Conservation (phyloP, 2,797 vertebrate species). For the Crax fasciolata region DNA sequence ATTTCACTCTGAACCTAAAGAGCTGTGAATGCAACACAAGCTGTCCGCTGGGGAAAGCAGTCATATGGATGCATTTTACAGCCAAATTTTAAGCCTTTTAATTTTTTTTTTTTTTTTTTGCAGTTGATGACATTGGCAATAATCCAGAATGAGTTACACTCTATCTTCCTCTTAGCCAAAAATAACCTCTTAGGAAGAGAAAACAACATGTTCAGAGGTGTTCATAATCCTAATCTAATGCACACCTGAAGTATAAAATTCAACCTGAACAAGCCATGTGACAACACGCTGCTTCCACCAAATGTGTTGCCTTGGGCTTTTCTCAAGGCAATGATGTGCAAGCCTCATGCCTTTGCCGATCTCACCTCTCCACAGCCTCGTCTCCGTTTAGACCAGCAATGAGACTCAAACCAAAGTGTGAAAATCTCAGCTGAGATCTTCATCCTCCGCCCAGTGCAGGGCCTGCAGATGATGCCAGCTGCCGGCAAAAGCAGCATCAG, state of each 20-base stretch:
- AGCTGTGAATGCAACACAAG: neutral
- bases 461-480: slow-evolving; percentile 58
- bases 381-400: neutral
- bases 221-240: neutral
- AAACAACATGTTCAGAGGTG: neutral
- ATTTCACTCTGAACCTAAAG: neutral
- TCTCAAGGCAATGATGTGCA: rapidly evolving
- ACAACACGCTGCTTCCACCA: neutral
- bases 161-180: neutral
- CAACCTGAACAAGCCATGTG: neutral
- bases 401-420: neutral
- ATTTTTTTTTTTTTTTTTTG: neutral
- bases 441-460: slow-evolving; percentile 10
- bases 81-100: neutral
- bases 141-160: neutral
- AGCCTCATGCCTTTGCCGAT: neutral
- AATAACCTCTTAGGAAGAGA: neutral
- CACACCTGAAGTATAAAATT: neutral
- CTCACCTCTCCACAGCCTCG: neutral
- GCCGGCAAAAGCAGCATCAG: neutral
- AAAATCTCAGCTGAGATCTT: neutral
- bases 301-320: neutral
- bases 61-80: neutral
- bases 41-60: slow-evolving; percentile 6
- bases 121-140: neutral